Conservation (phyloP, 2,888 invertebrate species). For the Agapostemon virescens region DNA sequence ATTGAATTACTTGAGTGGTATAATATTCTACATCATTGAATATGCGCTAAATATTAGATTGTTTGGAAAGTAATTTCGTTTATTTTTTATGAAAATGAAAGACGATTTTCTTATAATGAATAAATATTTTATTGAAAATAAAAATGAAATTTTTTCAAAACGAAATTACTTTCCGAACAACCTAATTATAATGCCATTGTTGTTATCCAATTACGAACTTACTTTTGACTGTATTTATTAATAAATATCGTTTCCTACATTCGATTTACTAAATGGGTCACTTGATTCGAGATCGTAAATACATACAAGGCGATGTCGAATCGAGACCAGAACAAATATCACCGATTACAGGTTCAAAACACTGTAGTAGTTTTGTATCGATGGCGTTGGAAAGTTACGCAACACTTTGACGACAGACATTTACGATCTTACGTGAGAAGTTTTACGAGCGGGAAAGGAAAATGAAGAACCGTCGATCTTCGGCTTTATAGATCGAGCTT, state of each 20-base stretch:
- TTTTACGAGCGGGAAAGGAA: constrained; percentile 39
- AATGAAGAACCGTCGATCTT: constrained; percentile 30
- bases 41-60: no score
- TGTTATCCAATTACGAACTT: background rate
- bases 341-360: constrained; percentile 29
- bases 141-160: no score
- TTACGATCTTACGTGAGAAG: constrained; percentile 50
- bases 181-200: no score
- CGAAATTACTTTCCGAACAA: no score
- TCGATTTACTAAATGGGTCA: no score
- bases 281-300: background rate
- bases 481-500: constrained; percentile 32
- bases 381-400: constrained; percentile 40
- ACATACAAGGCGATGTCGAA: constrained; percentile 19
- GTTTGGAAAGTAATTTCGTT: no score
- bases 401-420: constrained; percentile 34
- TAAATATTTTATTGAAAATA: no score
- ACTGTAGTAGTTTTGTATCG: constrained; percentile 30
- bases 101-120: no score
- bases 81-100: no score
- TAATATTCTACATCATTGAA: no score
- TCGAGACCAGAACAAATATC: constrained; percentile 29
- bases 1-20: no score
- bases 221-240: background rate
- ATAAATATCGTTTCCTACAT: no score